Percentiles rank a stretch among this genome's conserved stretches.
Conservation (phyloP, 2,888 invertebrate species). For the Epinotia brunnichana region DNA sequence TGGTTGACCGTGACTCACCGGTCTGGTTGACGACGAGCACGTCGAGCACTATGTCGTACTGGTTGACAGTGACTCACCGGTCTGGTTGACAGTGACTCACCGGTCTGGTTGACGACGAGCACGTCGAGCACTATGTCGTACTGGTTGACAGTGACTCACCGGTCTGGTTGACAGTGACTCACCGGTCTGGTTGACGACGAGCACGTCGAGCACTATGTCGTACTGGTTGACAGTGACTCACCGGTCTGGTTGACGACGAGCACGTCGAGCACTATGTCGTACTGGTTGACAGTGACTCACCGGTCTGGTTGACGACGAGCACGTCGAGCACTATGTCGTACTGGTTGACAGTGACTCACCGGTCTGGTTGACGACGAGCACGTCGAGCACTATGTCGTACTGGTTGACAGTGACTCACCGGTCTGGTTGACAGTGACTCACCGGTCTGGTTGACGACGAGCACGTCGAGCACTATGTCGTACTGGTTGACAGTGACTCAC, state of each 20-base stretch:
- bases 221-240: conserved; percentile 97
- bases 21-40: conserved; percentile 99
- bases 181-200: conserved; percentile 99
- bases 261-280: conserved; percentile 99
- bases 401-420: no score
- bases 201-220: conserved; percentile 98
- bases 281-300: conserved; percentile 96
- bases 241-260: conserved; percentile 98
- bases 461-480: conserved; percentile 99
- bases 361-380: conserved; percentile 99
- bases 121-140: conserved; percentile 99
- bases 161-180: conserved; percentile 95
- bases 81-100: conserved; percentile 94
- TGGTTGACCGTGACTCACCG: conserved; percentile 74
- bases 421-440: conserved; percentile 95
- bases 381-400: conserved; percentile 99
- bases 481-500: conserved; percentile 96
- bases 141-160: no score
- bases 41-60: conserved; percentile 99
- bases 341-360: conserved; percentile 96
- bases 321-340: conserved; percentile 99
- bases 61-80: no score
- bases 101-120: conserved; percentile 98
- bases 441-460: conserved; percentile 98
- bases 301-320: conserved; percentile 98